These are phyloP conservation scores for Acanthis flammea DNA, from an alignment of 2,797 vertebrate species.

Conservation along the genomic window DNA sequence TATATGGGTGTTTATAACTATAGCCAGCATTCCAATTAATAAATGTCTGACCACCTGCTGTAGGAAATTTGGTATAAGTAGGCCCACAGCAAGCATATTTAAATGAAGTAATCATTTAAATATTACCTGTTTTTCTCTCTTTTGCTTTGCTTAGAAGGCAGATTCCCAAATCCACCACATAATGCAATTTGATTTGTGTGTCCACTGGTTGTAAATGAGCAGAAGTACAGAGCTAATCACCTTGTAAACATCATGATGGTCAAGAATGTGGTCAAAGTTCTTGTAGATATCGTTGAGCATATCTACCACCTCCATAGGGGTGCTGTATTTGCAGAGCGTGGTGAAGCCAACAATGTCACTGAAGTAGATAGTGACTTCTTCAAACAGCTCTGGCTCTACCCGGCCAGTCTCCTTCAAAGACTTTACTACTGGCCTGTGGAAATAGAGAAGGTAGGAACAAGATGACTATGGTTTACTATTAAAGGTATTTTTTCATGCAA, in stretches of 20 bases:
- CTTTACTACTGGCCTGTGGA: conserved; percentile 88
- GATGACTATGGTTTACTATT: background rate
- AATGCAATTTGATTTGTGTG: background rate
- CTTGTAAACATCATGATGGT: conserved; percentile 97
- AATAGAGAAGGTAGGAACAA: background rate
- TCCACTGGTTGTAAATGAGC: background rate
- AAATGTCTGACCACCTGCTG: background rate
- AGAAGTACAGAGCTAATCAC: conserved; percentile 66
- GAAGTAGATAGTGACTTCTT: conserved; percentile 96
- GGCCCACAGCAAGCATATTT: background rate
- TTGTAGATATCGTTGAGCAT: conserved; percentile 98
- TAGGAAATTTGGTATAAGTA: background rate
- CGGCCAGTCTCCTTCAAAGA: conserved; percentile 92
- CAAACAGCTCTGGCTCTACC: conserved; percentile 92
- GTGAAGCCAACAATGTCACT: conserved; percentile 98
- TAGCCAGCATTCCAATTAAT: background rate
- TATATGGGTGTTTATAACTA: background rate
- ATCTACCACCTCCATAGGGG: conserved; percentile 97
- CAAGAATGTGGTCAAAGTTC: conserved; percentile 94
- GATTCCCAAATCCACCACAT: background rate
- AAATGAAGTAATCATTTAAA: background rate
- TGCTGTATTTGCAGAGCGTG: conserved; percentile 95
- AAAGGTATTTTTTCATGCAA: conserved; percentile 1
- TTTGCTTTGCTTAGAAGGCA: background rate
- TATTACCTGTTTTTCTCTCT: background rate